Percentiles rank a stretch among this genome's conserved stretches.
Conservation (phyloP, 2,113 vertebrate species). For the Tachuris rubrigastra region DNA sequence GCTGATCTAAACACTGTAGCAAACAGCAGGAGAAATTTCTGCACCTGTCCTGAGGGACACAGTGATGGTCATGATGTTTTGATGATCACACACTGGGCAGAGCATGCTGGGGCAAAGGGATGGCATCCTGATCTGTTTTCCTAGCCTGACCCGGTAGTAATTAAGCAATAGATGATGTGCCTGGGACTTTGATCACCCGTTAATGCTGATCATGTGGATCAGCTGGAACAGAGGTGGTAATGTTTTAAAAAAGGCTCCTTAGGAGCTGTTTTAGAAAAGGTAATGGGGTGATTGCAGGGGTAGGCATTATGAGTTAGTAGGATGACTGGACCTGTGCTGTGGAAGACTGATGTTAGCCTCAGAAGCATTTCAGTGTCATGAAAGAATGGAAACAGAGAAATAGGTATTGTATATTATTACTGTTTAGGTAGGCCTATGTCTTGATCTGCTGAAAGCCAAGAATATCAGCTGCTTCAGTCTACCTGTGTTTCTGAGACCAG, state of each 20-base stretch:
- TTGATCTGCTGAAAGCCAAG: not conserved
- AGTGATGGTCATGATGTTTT: fast-evolving
- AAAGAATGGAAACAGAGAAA: not conserved
- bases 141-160: not conserved
- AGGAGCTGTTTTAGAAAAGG: fast-evolving
- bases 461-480: not conserved
- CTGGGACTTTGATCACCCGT: not conserved
- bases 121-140: not conserved
- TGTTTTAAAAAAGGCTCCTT: not conserved
- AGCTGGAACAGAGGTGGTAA: not conserved
- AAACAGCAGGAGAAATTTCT: not conserved
- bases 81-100: not conserved
- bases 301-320: fast-evolving
- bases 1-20: not conserved
- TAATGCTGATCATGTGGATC: not conserved
- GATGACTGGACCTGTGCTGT: fast-evolving
- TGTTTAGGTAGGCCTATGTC: not conserved
- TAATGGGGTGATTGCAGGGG: fast-evolving
- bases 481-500: not conserved
- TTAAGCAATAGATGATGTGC: not conserved
- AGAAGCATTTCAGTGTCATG: not conserved
- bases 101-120: not conserved
- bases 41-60: not conserved
- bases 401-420: not conserved
- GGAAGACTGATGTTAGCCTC: not conserved